Base-by-base conservation (phyloP, 30 jellyfish, hydroid and myxozoan genomes). In the Hydractinia echinata region DNA sequence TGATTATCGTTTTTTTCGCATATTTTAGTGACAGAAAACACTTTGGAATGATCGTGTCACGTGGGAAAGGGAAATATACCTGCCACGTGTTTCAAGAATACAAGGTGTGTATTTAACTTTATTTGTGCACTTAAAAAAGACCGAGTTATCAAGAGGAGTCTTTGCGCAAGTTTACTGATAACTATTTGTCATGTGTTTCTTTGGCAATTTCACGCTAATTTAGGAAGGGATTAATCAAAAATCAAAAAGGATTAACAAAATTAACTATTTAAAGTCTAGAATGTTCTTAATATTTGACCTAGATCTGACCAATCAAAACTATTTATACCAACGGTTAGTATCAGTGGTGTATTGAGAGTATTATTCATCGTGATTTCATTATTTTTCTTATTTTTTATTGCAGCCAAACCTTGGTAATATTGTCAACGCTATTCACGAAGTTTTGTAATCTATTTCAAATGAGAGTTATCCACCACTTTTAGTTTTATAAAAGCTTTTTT, bases 1-100 rank as follows among this genome's bases (percentile, higher is more conserved):
- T 58, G 69, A 58, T 13, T 3, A 20, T 73, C 56, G 19, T 58
- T 10, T 53, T 10, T 64, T 61, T 21, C 10, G 44, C 44, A 30
- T 52, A 73, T 67, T 67, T 39, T 71, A 92, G 98, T 69, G 96
- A 92, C 85, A 76, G 80, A 50, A 78, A 86, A 56, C 90, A 86
- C 80, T 92, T 92, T 87, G 98, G 98, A 7, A 61, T 92, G 44
- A 92, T 92, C 19, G 93, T 86, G n/a, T 85, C 98, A 5, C 95
- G 86, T 66, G 96, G 98, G 55, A 86, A 95, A 76, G 96, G 96
- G 51, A 92, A 92, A 77, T 92, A 86, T 62, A 91, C 86, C 21
- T 92, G 98, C 69, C 98, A 92, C 79, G 98, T 92, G 64, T 92
- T 88, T 76, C 92, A 92, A 70, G 96, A 92, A 68, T 87, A 87